Base-by-base conservation (phyloP, 1,140 invertebrate genomes). In the Trachymyrmex septentrionalis region DNA sequence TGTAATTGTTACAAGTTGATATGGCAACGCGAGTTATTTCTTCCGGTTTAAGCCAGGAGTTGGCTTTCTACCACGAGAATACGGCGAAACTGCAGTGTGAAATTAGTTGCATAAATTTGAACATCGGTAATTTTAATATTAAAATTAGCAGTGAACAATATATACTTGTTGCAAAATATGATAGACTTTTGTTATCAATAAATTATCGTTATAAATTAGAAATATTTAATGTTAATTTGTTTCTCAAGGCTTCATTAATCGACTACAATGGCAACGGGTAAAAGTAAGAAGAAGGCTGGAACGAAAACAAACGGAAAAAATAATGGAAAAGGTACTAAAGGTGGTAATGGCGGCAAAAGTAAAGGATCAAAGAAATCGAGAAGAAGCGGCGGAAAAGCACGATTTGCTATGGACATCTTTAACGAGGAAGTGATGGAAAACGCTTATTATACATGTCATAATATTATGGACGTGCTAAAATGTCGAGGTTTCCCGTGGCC, bases 341-440 rank as follows among this genome's bases (percentile, higher is more conserved):
- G 93, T 69, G 95, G 94, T 71, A 95, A 93, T 76, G 94, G 92
- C 0, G 91, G 91, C 3, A 95, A 95, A 44, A 95, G 94, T 53
- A 94, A 95, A 27, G 95, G 95, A 59, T 95, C 94, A n/a, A 96
- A 96, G 85, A 93, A 94, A 77, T 94, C 76, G 93, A 96, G 86
- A 96, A 96, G 88, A 96, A 95, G 95, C 85, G 96, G 95, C 1
- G 96, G 96, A 21, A 97, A 97, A 87, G 93, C 95, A 14, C 95
- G 95, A 92, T 97, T 96, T 86, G 96, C 97, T 19, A 97, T 98
- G 55, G 98, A 98, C 88, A 97, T 98, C 86, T 97, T 98, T 80
- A 98, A 97, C 76, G 97, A 98, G 88, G 97, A 97, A n/a, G 97
- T 97, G 0, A 98, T 98, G 97, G 97, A 98, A 88, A 98, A 98